Evolutionary conservation across 37 sponge, comb jelly and placozoan genomes (phyloP).

Genomic region (Halichondria panicea): DNA sequence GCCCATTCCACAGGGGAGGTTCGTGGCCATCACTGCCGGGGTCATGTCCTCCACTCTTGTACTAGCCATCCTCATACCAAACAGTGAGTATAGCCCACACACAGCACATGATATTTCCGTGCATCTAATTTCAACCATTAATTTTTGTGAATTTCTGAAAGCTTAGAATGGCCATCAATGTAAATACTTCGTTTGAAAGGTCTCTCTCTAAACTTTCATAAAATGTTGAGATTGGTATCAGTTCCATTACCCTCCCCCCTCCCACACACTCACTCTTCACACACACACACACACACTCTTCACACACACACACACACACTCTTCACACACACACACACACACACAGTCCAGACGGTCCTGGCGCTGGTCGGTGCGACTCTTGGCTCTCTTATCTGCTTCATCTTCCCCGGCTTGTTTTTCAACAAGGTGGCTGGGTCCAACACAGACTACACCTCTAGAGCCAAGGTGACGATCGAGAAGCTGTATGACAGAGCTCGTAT

Average conservation of each 20-base stretch:
- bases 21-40: constrained; percentile 52
- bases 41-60: constrained; percentile 51
- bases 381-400: constrained; percentile 70
- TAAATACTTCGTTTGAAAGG: too few species aligned
- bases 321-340: too few species aligned
- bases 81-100: constrained; percentile 51
- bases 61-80: constrained; percentile 68
- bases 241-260: too few species aligned
- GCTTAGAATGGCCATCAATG: too few species aligned
- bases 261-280: too few species aligned
- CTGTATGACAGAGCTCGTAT: background rate
- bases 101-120: too few species aligned
- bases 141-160: too few species aligned
- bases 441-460: constrained; percentile 24
- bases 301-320: too few species aligned
- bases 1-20: constrained; percentile 54
- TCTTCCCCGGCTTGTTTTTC: constrained; percentile 75
- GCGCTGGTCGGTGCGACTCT: constrained; percentile 76
- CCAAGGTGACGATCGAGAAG: constrained; percentile 48
- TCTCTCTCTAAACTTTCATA: too few species aligned
- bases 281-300: too few species aligned
- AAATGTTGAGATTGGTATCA: too few species aligned
- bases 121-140: too few species aligned
- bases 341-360: constrained; percentile 72
- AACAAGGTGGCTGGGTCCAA: constrained; percentile 47